Evolutionary conservation across 2,888 invertebrate genomes (phyloP).

Genomic region (Drosophila peninsularis): DNA sequence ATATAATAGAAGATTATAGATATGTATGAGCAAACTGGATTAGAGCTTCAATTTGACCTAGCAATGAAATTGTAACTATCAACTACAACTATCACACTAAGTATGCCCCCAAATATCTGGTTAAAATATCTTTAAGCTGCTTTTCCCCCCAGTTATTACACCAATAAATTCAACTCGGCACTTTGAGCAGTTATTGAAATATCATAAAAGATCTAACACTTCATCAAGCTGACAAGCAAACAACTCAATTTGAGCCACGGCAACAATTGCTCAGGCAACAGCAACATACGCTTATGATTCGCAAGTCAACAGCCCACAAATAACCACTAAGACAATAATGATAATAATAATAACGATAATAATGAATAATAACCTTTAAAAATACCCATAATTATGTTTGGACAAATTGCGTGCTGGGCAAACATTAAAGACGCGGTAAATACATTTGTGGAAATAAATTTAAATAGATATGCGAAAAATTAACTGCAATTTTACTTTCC

Average conservation of each 20-base stretch:
- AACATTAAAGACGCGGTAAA: slow-evolving; percentile 48
- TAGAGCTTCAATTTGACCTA: too few species aligned
- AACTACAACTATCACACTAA: neutral
- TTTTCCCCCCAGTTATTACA: neutral
- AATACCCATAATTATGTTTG: slow-evolving; percentile 52
- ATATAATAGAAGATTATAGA: too few species aligned
- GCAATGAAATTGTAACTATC: too few species aligned
- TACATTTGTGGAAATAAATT: slow-evolving; percentile 69
- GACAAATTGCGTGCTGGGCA: slow-evolving; percentile 60
- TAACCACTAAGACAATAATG: slow-evolving; percentile 29
- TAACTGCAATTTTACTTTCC: slow-evolving; percentile 73
- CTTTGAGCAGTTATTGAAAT: slow-evolving; percentile 1
- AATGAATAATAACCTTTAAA: slow-evolving; percentile 37
- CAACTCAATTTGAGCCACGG: slow-evolving; percentile 1
- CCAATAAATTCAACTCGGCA: neutral
- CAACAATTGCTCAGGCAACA: neutral
- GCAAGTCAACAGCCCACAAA: slow-evolving; percentile 48
- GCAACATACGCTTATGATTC: slow-evolving; percentile 26
- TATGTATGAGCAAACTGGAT: too few species aligned
- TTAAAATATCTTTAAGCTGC: neutral
- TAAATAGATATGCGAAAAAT: slow-evolving; percentile 56
- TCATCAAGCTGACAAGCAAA: slow-evolving; percentile 7
- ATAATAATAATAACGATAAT: slow-evolving; percentile 25
- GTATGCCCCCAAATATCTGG: neutral
- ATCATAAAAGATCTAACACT: slow-evolving; percentile 3